Evolutionary conservation across 2,888 invertebrate species (phyloP).

Genomic region (Idaea dimidiata): DNA sequence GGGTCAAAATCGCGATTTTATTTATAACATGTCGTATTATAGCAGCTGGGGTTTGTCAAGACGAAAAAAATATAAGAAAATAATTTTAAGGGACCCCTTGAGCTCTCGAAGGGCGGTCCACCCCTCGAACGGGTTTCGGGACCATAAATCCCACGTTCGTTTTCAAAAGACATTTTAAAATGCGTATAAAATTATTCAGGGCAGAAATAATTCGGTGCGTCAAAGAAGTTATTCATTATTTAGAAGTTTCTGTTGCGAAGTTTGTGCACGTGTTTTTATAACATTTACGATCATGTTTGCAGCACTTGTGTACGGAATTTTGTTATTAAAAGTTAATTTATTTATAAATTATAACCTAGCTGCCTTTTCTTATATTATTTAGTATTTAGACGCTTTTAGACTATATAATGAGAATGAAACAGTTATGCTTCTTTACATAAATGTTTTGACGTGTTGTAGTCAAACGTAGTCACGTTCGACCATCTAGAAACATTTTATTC

Average conservation of each 20-base stretch:
- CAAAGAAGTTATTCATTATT: conserved; percentile 64
- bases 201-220: conserved; percentile 73
- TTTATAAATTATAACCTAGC: not conserved
- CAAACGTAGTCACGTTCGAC: no score
- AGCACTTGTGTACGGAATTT: conserved; percentile 17
- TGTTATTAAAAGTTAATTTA: not conserved
- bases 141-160: conserved; percentile 77
- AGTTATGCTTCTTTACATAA: no score
- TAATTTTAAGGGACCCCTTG: conserved; percentile 58
- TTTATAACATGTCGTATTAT: conserved; percentile 75
- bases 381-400: no score
- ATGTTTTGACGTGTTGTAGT: no score
- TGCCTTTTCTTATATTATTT: no score
- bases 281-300: conserved; percentile 25
- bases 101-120: conserved; percentile 56
- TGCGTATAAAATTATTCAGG: conserved; percentile 79
- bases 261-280: conserved; percentile 60
- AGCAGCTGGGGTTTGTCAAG: conserved; percentile 79
- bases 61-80: conserved; percentile 75
- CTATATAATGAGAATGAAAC: no score
- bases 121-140: conserved; percentile 76
- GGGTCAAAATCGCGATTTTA: conserved; percentile 80
- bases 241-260: conserved; percentile 47
- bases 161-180: conserved; percentile 78
- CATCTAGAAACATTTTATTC: no score